Conservation (phyloP, 2,888 invertebrate genomes). For the Acleris cristana region DNA sequence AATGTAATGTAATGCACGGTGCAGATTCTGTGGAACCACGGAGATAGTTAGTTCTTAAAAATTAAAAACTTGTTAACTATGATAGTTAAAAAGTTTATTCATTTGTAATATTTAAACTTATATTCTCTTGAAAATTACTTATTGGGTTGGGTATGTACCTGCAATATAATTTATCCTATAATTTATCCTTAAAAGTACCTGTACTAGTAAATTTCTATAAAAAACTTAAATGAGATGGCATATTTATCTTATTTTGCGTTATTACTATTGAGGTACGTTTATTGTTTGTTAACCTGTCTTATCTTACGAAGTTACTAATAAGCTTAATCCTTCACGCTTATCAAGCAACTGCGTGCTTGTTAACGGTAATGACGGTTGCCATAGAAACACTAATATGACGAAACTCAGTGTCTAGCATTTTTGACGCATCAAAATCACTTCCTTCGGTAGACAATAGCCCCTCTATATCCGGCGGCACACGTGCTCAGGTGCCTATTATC, state of each 20-base stretch:
- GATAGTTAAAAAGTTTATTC: too few species aligned
- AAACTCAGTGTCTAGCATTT: conserved; percentile 72
- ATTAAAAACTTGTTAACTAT: neutral
- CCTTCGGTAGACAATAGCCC: conserved; percentile 78
- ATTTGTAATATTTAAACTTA: too few species aligned
- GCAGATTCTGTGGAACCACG: neutral
- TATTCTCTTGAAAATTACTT: too few species aligned
- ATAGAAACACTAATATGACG: conserved; percentile 38
- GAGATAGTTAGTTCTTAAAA: neutral
- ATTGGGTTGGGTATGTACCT: too few species aligned
- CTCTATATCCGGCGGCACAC: conserved; percentile 79
- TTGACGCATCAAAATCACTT: conserved; percentile 77
- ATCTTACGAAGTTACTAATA: conserved; percentile 15
- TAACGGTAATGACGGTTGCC: conserved; percentile 20
- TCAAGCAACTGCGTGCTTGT: conserved; percentile 21
- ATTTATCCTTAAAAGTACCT: too few species aligned
- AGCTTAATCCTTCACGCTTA: conserved; percentile 25
- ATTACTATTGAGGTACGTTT: neutral
- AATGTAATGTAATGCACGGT: conserved; percentile 23
- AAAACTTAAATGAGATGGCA: too few species aligned
- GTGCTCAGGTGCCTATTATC: conserved; percentile 83
- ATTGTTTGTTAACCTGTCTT: neutral
- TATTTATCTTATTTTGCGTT: neutral
- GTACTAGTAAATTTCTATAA: too few species aligned
- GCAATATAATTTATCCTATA: too few species aligned